Evolutionary conservation across 2,797 vertebrate genomes (phyloP).

Genomic region (Lagodon rhomboides): DNA sequence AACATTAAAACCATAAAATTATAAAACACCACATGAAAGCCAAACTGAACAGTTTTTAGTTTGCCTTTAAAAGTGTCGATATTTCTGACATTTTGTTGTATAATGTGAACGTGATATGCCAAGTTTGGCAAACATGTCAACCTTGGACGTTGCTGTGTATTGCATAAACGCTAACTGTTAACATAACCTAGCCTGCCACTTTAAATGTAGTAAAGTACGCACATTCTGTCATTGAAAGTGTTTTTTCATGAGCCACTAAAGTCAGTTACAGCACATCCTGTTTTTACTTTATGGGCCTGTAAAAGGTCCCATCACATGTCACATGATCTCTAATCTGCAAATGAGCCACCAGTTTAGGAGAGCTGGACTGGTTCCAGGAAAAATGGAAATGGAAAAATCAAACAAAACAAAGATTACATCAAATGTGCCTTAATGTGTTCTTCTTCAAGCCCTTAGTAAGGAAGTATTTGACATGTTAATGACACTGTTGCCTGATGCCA

Average conservation of each 20-base stretch:
- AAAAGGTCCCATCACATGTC: constrained; percentile 18
- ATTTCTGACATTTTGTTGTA: too few species aligned
- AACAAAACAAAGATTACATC: neutral
- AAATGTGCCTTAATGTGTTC: neutral
- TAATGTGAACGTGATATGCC: too few species aligned
- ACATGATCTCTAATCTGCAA: constrained; percentile 30
- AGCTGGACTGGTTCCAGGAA: neutral
- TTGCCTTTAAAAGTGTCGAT: too few species aligned
- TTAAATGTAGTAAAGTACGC: neutral
- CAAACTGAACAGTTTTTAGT: too few species aligned
- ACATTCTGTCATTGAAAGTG: neutral
- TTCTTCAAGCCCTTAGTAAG: neutral
- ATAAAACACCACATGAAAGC: too few species aligned
- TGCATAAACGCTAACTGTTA: too few species aligned
- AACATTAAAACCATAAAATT: too few species aligned
- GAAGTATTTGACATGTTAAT: neutral
- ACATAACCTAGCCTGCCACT: too few species aligned
- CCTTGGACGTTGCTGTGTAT: too few species aligned
- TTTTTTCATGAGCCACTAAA: neutral
- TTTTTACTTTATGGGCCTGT: constrained; percentile 17
- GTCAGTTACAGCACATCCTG: neutral
- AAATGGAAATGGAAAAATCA: too few species aligned
- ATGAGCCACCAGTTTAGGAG: neutral
- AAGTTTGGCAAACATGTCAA: too few species aligned
- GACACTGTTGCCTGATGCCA: neutral